phyloP scores from a whole-genome alignment of 64 coral and sea anemone genomes.

The Platygyra sinensis region DNA sequence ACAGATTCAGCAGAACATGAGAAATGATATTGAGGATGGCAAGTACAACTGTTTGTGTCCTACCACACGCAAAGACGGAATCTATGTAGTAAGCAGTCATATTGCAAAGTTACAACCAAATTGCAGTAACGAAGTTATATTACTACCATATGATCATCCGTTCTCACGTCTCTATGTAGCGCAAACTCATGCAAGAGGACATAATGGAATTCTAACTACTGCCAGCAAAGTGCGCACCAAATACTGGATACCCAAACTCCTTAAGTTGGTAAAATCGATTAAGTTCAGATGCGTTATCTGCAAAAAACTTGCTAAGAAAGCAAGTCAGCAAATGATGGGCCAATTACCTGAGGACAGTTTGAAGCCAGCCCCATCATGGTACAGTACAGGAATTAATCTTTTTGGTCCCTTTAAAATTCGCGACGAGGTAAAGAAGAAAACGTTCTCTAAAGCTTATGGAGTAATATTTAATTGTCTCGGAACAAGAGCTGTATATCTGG shows the following conservation, averaged over 20 bases:
- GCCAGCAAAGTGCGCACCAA: background rate
- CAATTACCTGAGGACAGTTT: background rate
- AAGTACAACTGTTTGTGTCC: constrained; percentile 38
- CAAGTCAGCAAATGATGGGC: constrained; percentile 30
- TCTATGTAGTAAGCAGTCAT: background rate
- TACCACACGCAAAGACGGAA: background rate
- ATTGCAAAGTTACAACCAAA: background rate
- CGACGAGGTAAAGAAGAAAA: constrained; percentile 42
- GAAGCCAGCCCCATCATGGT: background rate
- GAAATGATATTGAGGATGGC: background rate
- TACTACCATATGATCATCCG: too few species aligned
- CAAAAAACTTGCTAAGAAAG: constrained; percentile 24
- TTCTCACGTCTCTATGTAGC: too few species aligned
- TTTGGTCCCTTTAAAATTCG: constrained; percentile 30
- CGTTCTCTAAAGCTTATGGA: background rate
- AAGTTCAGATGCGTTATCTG: constrained; percentile 15
- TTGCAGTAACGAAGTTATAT: too few species aligned
- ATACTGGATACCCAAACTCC: constrained; percentile 29
- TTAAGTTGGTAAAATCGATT: constrained; percentile 11
- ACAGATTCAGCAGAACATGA: background rate
- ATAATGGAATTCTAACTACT: too few species aligned
- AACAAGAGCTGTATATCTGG: background rate
- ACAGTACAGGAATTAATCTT: background rate
- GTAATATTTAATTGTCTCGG: constrained; percentile 44
- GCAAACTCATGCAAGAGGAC: too few species aligned